phyloP scores from a whole-genome alignment of 2,888 invertebrate genomes.

The Cenopis cana region DNA sequence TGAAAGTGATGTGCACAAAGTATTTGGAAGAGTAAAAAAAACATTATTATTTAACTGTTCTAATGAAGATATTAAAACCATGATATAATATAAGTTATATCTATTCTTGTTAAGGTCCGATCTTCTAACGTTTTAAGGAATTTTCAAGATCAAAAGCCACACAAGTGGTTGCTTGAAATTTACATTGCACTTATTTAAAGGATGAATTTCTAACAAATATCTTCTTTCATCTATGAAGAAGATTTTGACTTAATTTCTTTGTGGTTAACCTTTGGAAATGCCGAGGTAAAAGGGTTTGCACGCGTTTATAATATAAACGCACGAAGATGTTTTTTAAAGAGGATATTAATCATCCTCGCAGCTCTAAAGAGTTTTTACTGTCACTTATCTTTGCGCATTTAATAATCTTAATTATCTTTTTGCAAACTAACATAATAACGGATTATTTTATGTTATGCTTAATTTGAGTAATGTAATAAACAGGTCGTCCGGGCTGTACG shows the following conservation, averaged over 20 bases:
- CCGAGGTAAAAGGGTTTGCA: conserved; percentile 9
- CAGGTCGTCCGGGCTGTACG: no score
- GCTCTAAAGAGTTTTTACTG: not conserved
- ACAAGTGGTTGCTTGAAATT: conserved; percentile 75
- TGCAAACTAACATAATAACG: no score
- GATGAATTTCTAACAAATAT: conserved; percentile 43
- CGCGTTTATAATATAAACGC: not conserved
- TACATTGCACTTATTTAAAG: conserved; percentile 71
- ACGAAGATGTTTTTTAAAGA: not conserved
- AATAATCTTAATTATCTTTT: no score
- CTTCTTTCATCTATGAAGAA: conserved; percentile 39
- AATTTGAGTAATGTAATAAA: no score
- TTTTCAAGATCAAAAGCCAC: conserved; percentile 77
- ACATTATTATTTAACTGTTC: no score
- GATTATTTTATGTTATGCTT: no score
- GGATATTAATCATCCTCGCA: not conserved
- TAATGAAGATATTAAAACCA: no score
- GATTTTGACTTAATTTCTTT: conserved; percentile 37
- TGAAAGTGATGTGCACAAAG: not conserved
- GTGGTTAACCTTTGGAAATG: conserved; percentile 15
- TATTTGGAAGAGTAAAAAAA: not conserved
- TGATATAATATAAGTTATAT: conserved; percentile 52
- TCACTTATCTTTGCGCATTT: no score
- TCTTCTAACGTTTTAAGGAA: conserved; percentile 63
- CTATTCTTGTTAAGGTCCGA: conserved; percentile 53